phyloP scores from a whole-genome alignment of 92 coral and sea anemone species.

The Zoanthus sociatus region DNA sequence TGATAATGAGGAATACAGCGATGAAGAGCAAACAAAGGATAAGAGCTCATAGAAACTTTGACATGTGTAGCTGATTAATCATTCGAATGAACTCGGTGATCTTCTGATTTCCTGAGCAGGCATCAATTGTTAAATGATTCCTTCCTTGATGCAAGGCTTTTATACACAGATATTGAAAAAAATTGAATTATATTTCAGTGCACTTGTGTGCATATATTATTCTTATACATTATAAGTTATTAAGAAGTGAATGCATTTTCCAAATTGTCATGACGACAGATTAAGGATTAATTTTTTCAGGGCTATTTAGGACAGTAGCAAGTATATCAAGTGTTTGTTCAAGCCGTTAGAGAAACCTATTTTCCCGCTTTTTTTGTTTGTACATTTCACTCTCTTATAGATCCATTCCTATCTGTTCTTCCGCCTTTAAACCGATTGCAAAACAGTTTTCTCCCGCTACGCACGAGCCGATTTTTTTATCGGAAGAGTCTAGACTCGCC shows the following conservation, averaged over 20 bases:
- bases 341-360: neutral
- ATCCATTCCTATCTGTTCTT: too few relatives aligned
- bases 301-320: neutral
- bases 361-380: too few relatives aligned
- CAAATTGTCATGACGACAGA: neutral
- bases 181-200: slow-evolving; percentile 38
- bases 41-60: neutral
- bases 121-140: neutral
- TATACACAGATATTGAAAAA: slow-evolving; percentile 6
- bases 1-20: slow-evolving; percentile 69
- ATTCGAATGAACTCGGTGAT: neutral
- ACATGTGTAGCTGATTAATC: neutral
- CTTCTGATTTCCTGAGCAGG: neutral
- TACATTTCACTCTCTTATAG: too few relatives aligned
- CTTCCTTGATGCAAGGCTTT: neutral
- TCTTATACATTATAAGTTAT: slow-evolving; percentile 25
- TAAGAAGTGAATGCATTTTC: slow-evolving; percentile 1
- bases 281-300: neutral
- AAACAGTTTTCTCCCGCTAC: too few relatives aligned
- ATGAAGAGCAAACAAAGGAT: slow-evolving; percentile 34
- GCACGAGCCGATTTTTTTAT: too few relatives aligned
- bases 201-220: slow-evolving; percentile 27
- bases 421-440: too few relatives aligned
- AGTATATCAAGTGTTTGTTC: neutral
- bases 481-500: too few relatives aligned